phyloP scores from a whole-genome alignment of 2,113 vertebrate genomes.

The Colossoma macropomum region DNA sequence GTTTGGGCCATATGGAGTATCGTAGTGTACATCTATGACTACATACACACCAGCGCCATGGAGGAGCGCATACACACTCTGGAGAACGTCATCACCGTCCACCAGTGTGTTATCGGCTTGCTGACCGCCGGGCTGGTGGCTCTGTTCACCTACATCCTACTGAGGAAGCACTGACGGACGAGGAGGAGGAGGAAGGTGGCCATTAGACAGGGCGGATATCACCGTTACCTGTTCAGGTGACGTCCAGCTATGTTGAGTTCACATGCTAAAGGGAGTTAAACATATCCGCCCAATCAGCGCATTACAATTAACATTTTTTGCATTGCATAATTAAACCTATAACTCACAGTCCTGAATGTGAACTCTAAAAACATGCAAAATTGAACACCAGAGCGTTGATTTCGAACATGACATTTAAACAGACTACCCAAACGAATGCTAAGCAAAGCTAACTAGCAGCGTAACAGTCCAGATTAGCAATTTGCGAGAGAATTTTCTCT shows the following conservation, averaged over 20 bases:
- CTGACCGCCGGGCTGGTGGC: slow-evolving; percentile 71
- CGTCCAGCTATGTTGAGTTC: slow-evolving; percentile 6
- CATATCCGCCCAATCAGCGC: neutral
- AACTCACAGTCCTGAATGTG: too few species aligned
- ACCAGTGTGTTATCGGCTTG: slow-evolving; percentile 77
- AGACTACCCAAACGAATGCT: too few species aligned
- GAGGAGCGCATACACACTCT: slow-evolving; percentile 80
- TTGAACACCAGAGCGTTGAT: too few species aligned
- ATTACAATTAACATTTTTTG: neutral
- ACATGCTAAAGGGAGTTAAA: slow-evolving; percentile 15
- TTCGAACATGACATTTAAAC: too few species aligned
- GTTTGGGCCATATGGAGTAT: slow-evolving; percentile 81
- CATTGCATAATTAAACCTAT: neutral
- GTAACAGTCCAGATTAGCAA: too few species aligned
- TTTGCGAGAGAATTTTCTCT: too few species aligned
- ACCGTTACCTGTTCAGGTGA: neutral
- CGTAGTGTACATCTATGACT: slow-evolving; percentile 79
- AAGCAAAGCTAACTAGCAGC: too few species aligned
- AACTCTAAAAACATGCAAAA: too few species aligned
- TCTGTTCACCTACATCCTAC: slow-evolving; percentile 76
- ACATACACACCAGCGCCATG: slow-evolving; percentile 81
- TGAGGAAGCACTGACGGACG: slow-evolving; percentile 74
- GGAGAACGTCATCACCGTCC: slow-evolving; percentile 75
- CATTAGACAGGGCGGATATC: neutral
- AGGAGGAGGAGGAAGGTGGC: neutral